Base-by-base conservation (phyloP, 2,797 vertebrate genomes). In the Vipera ursinii region DNA sequence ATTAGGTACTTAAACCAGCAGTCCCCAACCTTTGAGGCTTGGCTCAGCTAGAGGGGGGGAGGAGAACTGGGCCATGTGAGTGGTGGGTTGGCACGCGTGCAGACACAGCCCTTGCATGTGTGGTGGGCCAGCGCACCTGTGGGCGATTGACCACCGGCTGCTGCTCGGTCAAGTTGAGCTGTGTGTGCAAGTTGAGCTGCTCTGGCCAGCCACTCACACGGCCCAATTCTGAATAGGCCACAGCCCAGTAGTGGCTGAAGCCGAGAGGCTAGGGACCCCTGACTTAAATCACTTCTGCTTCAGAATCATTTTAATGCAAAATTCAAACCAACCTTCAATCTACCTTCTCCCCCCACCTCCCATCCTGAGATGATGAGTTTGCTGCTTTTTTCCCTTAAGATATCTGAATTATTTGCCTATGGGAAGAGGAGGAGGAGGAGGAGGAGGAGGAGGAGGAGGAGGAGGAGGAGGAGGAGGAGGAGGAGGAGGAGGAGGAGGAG, bases 211-310 rank as follows among this genome's bases (percentile, higher is more conserved):
- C 14, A 0, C 26, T 32, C 65, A 0, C 2, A 14, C 6, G 32
- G n/a, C 15, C 65, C n/a, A 20, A 38, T 38, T 38, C n/a, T 28
- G 28, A 38, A 73, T 73, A 38, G 65, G 15, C 65, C 32, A 73
- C 0, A 3, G 15, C 13, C n/a, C 38, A 6, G 1, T 38, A 73
- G 65, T 1, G 6, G 1, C 65, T 2, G 2, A 1, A 3, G 15
- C 32, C 15, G 6, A 20, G 32, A 73, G 65, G 32, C 5, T 73
- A n/a, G 15, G 2, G 2, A 73, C 15, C n/a, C 32, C 32, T 38
- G n/a, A 48, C 9, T 82, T 44, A 24, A 78, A 82, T 38, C 73
- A 78, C 38, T 22, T 48, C 20, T 78, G 38, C 73, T 44, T 2
- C 28, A 87, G 53, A 87, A 55, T 28, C 13, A 56, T n/a, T 87